Evolutionary conservation across 2,888 invertebrate species (phyloP).

Genomic region (Dolichopus griseipennis): DNA sequence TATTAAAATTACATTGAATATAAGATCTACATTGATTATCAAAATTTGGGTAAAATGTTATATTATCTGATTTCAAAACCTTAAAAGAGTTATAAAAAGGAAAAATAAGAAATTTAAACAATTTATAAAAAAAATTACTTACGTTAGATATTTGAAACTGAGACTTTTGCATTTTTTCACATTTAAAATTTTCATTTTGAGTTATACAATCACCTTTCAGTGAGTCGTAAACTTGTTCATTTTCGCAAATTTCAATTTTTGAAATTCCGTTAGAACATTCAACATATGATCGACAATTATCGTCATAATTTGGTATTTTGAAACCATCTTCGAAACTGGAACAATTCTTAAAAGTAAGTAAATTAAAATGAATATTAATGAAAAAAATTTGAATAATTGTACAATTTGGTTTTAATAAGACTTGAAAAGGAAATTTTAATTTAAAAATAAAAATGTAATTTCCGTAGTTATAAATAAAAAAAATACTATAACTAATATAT

Average conservation of each 20-base stretch:
- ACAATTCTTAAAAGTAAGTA: not conserved
- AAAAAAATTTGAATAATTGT: no score
- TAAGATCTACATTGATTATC: not conserved
- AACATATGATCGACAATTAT: constrained; percentile 7
- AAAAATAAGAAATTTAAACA: not conserved
- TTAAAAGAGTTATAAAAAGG: not conserved
- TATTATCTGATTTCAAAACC: not conserved
- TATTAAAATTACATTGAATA: not conserved
- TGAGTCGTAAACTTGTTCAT: not conserved
- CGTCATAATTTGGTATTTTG: not conserved
- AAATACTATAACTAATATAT: no score
- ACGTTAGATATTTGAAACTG: not conserved
- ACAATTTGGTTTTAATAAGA: no score
- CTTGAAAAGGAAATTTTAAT: no score
- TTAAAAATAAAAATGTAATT: no score
- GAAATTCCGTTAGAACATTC: not conserved
- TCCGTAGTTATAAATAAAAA: no score
- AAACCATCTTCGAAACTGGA: not conserved
- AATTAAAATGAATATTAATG: no score
- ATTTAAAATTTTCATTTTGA: not conserved
- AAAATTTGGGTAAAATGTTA: not conserved
- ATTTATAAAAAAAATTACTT: not conserved
- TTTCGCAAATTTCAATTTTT: constrained; percentile 1
- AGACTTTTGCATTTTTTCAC: not conserved
- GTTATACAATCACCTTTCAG: not conserved